Conservation (phyloP, 2,888 invertebrate species). For the Meganola albula region DNA sequence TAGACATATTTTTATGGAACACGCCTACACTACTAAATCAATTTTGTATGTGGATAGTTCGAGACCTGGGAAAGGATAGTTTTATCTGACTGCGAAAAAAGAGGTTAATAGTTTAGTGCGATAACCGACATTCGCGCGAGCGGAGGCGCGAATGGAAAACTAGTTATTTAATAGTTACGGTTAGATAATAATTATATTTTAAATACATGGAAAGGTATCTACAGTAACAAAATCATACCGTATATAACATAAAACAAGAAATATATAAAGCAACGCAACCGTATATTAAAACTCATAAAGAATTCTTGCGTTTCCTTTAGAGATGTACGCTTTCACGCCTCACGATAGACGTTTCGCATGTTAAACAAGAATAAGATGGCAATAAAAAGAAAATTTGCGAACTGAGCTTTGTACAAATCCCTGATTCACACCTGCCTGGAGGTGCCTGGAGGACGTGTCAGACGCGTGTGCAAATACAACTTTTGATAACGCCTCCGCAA, state of each 20-base stretch:
- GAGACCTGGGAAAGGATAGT: too few relatives aligned
- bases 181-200: too few relatives aligned
- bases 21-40: too few relatives aligned
- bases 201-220: too few relatives aligned
- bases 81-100: too few relatives aligned
- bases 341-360: conserved; percentile 12
- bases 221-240: too few relatives aligned
- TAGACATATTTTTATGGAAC: too few relatives aligned
- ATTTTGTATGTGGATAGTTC: too few relatives aligned
- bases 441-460: conserved; percentile 6
- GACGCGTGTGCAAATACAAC: conserved; percentile 25
- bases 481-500: conserved; percentile 21
- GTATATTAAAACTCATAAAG: not conserved
- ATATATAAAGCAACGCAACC: not conserved
- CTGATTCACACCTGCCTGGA: conserved; percentile 15
- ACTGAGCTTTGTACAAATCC: conserved; percentile 21
- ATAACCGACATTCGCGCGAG: too few relatives aligned
- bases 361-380: conserved; percentile 25
- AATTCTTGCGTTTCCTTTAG: conserved; percentile 3
- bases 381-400: conserved; percentile 29
- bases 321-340: conserved; percentile 6
- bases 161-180: too few relatives aligned
- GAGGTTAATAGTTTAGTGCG: too few relatives aligned
- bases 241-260: not conserved
- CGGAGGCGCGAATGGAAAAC: too few relatives aligned